Evolutionary conservation across 1,140 invertebrate species (phyloP), one percentile per base, ranked within the genome.

Genomic region (Hylyphantes graminicola): DNA sequence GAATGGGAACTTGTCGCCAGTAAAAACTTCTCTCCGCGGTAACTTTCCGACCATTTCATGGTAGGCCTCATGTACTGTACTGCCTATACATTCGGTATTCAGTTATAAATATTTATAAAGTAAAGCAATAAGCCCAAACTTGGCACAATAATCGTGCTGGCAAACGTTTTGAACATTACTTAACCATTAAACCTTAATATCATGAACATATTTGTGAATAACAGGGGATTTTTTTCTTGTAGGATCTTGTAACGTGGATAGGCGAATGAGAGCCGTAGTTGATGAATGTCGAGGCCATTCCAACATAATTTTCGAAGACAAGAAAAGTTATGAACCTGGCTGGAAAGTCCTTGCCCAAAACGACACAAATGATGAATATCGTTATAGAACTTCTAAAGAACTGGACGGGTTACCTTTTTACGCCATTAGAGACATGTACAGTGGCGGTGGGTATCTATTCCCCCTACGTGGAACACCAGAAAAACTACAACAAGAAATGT

Each of bases 391-490:
- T 13, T 87, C 90, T 7, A 86, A 83, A 13, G 88, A 88, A 48
- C 86, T 92, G 3, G 88, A 91, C 75, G 90, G 91, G 9, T 89
- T 90, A 63, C 91, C 91, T 0, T 91, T 90, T 87, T 88, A 88
- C 86, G 91, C 91, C 7, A 87, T 88, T 19, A 87, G 90, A 64
- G 89, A 88, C 63, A 80, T 90, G 5, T 93, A 93, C 86, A 86
- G 89, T 35, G 92, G 92, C 6, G 92, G 92, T 51, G 92, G 92
- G 0, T 93, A 93, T 87, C 88, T 92, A 8, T 88, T 91, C 0
- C 87, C 89, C 21, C 85, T 93, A 7, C 87, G 87, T 21, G 92
- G 91, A n/a, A 89, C 87, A 54, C 87, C 87, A 53, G 72, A 87
- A 7, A 87, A 88, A 10, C 85, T 92, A 5, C 86, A 85, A 51